These are phyloP conservation scores for Heliconius ethilla DNA, from an alignment of 2,888 invertebrate species.

Conservation along the genomic window DNA sequence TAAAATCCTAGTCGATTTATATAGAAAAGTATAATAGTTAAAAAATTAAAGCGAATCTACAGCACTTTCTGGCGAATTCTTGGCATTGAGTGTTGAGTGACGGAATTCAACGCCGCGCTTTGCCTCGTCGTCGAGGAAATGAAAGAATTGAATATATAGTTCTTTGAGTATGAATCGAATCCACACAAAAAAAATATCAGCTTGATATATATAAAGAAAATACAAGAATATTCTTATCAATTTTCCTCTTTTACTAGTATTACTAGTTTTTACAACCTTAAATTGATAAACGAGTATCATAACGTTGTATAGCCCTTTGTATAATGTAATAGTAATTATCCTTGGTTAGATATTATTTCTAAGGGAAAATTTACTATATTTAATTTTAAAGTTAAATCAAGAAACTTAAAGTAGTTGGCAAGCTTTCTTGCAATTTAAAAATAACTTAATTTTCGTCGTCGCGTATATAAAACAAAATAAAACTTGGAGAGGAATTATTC, in stretches of 20 bases:
- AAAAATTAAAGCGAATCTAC: too few relatives aligned
- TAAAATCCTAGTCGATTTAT: too few relatives aligned
- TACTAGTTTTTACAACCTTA: too few relatives aligned
- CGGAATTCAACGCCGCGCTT: too few relatives aligned
- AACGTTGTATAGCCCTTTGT: background rate
- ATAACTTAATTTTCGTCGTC: background rate
- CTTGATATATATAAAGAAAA: too few relatives aligned
- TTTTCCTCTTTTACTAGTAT: background rate
- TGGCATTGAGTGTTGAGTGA: too few relatives aligned
- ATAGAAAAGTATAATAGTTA: too few relatives aligned
- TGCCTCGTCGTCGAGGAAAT: too few relatives aligned
- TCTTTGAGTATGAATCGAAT: too few relatives aligned
- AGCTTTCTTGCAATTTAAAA: background rate
- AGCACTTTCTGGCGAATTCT: too few relatives aligned
- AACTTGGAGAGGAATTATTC: background rate
- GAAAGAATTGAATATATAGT: too few relatives aligned
- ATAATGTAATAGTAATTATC: background rate
- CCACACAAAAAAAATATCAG: too few relatives aligned
- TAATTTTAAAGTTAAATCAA: constrained; percentile 6
- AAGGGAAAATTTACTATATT: background rate
- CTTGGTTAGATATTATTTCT: background rate
- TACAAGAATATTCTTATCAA: background rate
- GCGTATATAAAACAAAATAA: background rate
- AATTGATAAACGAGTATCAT: background rate
- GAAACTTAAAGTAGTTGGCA: background rate